Evolutionary conservation across 1,140 invertebrate species (phyloP).

Genomic region (Drosophila sp.): DNA sequence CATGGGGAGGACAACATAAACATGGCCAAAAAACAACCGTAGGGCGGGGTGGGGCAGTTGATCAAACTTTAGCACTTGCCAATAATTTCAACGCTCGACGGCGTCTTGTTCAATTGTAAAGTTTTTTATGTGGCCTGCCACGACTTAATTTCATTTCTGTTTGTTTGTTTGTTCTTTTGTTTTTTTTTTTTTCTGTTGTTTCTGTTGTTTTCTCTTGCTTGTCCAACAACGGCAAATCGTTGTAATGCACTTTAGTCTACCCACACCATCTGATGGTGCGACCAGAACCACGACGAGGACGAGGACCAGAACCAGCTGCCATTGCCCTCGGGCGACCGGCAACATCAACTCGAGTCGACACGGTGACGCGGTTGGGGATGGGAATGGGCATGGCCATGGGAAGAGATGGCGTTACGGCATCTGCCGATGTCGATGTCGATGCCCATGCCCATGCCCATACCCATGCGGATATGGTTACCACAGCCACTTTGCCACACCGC

Average conservation of each 20-base stretch:
- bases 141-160: slow-evolving; percentile 47
- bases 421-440: not conserved
- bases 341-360: slow-evolving; percentile 15
- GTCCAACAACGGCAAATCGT: slow-evolving; percentile 53
- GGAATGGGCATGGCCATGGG: not conserved
- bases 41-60: slow-evolving; percentile 55
- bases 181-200: slow-evolving; percentile 19
- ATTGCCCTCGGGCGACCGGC: slow-evolving; percentile 21
- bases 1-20: slow-evolving; percentile 41
- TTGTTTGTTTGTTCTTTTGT: slow-evolving; percentile 27
- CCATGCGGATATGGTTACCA: slow-evolving; percentile 9
- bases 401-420: not conserved
- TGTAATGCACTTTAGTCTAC: slow-evolving; percentile 73
- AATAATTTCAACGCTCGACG: slow-evolving; percentile 77
- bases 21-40: slow-evolving; percentile 43
- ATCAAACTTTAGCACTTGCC: slow-evolving; percentile 75
- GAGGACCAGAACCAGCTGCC: not conserved
- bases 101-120: slow-evolving; percentile 76
- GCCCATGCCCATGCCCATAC: not conserved
- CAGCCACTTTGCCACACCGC: slow-evolving; percentile 50
- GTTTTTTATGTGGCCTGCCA: slow-evolving; percentile 42
- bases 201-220: slow-evolving; percentile 24
- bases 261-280: slow-evolving; percentile 78
- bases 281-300: slow-evolving; percentile 28
- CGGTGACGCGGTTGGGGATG: not conserved